These are phyloP conservation scores for Cyphomyrus plagiostoma DNA, from an alignment of 2,113 vertebrate species.

Conservation along the genomic window DNA sequence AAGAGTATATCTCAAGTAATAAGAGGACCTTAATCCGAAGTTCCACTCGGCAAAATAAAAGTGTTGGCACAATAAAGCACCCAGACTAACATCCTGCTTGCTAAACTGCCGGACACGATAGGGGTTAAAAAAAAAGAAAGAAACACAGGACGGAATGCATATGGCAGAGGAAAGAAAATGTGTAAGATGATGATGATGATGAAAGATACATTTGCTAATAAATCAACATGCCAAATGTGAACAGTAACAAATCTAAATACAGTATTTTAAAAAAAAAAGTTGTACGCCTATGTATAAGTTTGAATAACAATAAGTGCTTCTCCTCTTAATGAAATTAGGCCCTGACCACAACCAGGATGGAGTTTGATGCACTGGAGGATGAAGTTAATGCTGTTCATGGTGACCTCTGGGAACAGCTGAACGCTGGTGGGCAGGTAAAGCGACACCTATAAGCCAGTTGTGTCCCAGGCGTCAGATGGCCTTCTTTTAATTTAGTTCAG, in stretches of 20 bases:
- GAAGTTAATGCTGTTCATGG: slow-evolving; percentile 85
- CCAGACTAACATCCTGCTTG: too few relatives aligned
- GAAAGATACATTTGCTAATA: background rate
- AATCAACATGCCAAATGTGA: background rate
- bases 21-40: too few relatives aligned
- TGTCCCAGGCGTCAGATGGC: background rate
- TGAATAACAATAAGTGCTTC: background rate
- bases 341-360: slow-evolving; percentile 71
- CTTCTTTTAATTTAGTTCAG: background rate
- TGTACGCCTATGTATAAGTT: background rate
- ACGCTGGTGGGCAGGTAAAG: slow-evolving; percentile 80
- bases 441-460: background rate
- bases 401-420: slow-evolving; percentile 92
- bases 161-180: background rate
- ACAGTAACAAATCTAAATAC: background rate
- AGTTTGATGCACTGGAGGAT: slow-evolving; percentile 83
- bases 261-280: background rate
- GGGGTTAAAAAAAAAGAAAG: too few relatives aligned
- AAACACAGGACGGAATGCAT: background rate
- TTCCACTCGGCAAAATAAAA: too few relatives aligned
- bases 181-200: background rate
- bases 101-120: too few relatives aligned
- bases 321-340: slow-evolving; percentile 51
- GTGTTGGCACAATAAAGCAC: too few relatives aligned
- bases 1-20: too few relatives aligned